These are phyloP conservation scores for Ciconia boyciana DNA, from an alignment of 2,113 vertebrate genomes.

Conservation along the genomic window DNA sequence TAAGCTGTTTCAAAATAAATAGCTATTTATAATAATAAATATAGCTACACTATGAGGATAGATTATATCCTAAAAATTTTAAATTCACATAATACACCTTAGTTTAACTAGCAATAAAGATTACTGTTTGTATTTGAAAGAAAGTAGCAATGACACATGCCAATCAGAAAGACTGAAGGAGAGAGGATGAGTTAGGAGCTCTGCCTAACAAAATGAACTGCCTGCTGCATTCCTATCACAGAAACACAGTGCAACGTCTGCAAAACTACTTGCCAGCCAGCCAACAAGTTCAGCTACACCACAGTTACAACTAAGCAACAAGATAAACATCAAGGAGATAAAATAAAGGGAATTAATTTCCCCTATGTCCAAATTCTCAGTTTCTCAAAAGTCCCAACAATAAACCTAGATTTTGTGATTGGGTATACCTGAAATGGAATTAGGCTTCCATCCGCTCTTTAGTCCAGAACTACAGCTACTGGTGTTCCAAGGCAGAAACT, in stretches of 20 bases:
- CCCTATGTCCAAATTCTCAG: background rate
- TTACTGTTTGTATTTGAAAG: background rate
- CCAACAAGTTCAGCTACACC: background rate
- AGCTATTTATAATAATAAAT: background rate
- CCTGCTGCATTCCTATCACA: background rate
- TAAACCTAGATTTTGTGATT: background rate
- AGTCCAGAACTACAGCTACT: background rate
- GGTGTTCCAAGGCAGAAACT: background rate
- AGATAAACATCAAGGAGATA: background rate
- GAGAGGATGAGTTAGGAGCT: background rate
- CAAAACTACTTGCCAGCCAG: background rate
- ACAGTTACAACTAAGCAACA: background rate
- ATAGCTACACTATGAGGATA: background rate
- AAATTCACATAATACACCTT: background rate
- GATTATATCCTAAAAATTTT: background rate
- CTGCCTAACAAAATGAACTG: background rate
- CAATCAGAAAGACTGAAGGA: background rate
- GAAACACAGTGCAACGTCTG: background rate
- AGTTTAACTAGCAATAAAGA: background rate
- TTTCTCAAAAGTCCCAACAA: background rate
- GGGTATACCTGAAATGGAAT: background rate
- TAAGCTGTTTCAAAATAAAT: background rate
- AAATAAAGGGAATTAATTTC: background rate
- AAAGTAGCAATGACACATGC: background rate
- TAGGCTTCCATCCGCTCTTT: background rate